A percentile compares a stretch with the other conserved stretches of the same genome.
These are phyloP conservation scores for Netelia virgata DNA, from an alignment of 2,888 invertebrate genomes.

Conservation along the genomic window DNA sequence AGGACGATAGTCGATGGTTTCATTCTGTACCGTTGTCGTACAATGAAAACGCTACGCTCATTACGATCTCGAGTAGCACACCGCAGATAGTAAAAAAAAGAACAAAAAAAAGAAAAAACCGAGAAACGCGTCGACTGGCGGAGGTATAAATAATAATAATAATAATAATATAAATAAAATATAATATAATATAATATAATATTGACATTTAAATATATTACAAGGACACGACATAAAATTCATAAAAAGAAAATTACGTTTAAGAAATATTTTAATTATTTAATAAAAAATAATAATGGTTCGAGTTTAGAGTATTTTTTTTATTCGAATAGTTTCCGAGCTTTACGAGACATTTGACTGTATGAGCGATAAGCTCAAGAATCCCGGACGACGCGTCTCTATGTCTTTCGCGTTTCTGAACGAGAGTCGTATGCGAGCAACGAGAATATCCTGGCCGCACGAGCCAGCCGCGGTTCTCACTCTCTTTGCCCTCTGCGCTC, in stretches of 20 bases:
- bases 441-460: constrained; percentile 51
- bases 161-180: too few species aligned
- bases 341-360: too few species aligned
- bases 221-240: too few species aligned
- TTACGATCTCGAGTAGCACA: background rate
- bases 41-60: background rate
- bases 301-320: too few species aligned
- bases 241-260: too few species aligned
- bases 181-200: too few species aligned
- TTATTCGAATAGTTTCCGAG: too few species aligned
- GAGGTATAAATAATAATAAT: too few species aligned
- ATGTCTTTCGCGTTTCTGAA: constrained; percentile 9
- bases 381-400: background rate
- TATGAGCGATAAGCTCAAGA: too few species aligned
- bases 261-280: too few species aligned
- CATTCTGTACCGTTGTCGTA: background rate
- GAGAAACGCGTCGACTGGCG: background rate
- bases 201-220: too few species aligned
- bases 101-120: background rate
- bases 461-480: constrained; percentile 32
- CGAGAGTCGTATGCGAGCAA: constrained; percentile 7
- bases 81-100: background rate
- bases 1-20: constrained; percentile 38
- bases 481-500: constrained; percentile 54
- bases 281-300: too few species aligned